Base-by-base conservation (phyloP, 2,797 vertebrate species). In the Micrastur ruficollis region DNA sequence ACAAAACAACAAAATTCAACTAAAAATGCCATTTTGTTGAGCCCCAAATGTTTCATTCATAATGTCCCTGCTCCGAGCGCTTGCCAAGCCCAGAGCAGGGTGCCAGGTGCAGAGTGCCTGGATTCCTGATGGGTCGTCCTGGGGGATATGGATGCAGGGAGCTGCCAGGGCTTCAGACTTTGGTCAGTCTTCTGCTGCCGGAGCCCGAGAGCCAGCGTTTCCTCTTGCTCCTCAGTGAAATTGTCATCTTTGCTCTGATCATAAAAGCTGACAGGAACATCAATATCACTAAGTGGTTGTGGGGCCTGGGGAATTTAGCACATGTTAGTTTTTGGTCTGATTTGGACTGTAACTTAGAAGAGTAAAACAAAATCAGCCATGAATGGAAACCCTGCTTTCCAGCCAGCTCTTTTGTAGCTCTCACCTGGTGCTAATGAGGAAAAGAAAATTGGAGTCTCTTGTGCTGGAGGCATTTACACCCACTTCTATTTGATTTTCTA, bases 201-300 rank as follows among this genome's bases (percentile, higher is more conserved):
- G 27, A 72, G 55, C 52, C 65, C 6, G 0, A 65, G 80, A 81
- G 63, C n/a, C 76, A 55, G 27, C 0, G 0, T 65, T 84, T 84
- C 44, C 56, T 34, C 6, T 38, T 89, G 91, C 61, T 94, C 22
- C 79, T 78, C 94, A 71, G 86, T 38, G 1, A 78, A 91, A 94
- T 52, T 89, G 94, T 96, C 92, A 93, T 95, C 89, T 87, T 80
- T 4, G 5, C 89, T 92, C 81, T 83, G 86, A 86, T 91, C 92
- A 91, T 88, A 92, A 85, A 67, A 96, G 78, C 92, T 94, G 96
- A 96, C 95, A 95, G 87, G 63, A 94, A 92, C 95, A 95, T 96
- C 96, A 96, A 92, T 96, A 96, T 92, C 91, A 83, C 92, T 94
- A 96, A 97, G 91, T 95, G 94, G 79, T 14, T 94, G 91, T 21